Percentiles rank a stretch among this genome's conserved stretches.
Evolutionary conservation across 2,797 vertebrate genomes (phyloP).

Genomic region (Pangasius sanitwongsei): DNA sequence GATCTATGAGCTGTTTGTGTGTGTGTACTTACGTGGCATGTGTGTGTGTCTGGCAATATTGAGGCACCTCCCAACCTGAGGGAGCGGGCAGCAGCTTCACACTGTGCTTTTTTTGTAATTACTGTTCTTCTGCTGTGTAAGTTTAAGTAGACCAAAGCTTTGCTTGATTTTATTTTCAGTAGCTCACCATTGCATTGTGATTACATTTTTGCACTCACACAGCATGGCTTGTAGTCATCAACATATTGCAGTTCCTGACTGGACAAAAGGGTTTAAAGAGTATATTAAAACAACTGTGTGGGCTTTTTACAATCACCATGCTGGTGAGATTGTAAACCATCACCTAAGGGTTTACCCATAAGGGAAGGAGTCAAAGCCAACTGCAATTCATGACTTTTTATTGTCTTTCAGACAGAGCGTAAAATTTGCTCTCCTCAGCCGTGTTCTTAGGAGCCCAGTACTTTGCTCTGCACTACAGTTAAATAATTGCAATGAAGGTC

Average conservation of each 20-base stretch:
- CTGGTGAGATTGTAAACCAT: too few relatives aligned
- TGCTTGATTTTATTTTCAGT: conserved; percentile 45
- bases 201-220: conserved; percentile 27
- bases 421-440: too few relatives aligned
- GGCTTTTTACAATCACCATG: too few relatives aligned
- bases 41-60: conserved; percentile 32
- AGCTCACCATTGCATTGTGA: conserved; percentile 39
- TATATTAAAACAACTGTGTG: too few relatives aligned
- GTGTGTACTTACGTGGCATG: too few relatives aligned
- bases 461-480: not conserved
- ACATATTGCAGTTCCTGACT: conserved; percentile 47
- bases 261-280: not conserved
- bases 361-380: too few relatives aligned
- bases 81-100: conserved; percentile 39
- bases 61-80: conserved; percentile 30
- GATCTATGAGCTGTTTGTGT: too few relatives aligned
- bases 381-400: too few relatives aligned
- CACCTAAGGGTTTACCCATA: not conserved
- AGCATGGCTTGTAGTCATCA: conserved; percentile 46
- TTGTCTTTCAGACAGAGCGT: too few relatives aligned
- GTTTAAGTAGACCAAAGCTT: conserved; percentile 50
- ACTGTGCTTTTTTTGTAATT: conserved; percentile 50
- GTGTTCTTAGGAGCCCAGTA: not conserved
- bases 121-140: conserved; percentile 52
- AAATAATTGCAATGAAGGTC: not conserved